Evolutionary conservation across 2,113 vertebrate genomes (phyloP), one percentile per base, ranked within the genome.

Genomic region (Pygoscelis antarcticus): DNA sequence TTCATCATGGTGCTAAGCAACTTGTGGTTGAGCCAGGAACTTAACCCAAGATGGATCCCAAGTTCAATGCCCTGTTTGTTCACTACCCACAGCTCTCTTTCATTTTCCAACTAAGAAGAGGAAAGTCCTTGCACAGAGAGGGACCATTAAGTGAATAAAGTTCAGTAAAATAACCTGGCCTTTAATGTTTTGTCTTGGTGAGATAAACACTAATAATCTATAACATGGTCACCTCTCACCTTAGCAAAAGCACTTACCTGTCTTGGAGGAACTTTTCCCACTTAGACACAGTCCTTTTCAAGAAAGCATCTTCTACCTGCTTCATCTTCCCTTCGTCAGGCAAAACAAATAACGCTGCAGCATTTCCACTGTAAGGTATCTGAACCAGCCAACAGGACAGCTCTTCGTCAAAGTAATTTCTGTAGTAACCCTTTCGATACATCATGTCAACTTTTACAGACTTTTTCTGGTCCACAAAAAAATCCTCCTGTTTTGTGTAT

Each of bases 361-460:
- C 60, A 76, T 95, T 93, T 36, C 87, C 75, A 2, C 25, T 62
- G 88, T 97, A 98, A 77, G 98, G 96, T 46, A 98, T 92, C 57
- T 98, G 97, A 95, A 98, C 94, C 62, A 98, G 29, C 27, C 97
- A 97, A 75, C 98, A 98, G 36, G 98, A 97, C 10, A 98, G 86
- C 7, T 97, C 83, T 25, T 93, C 83, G 93, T 99, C 99, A 19
- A 98, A 92, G 18, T 96, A 90, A 87, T 94, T 97, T 76, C 98
- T 96, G 91, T 98, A 98, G 93, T 96, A 96, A 47, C 95, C 98
- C 40, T 95, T 97, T 22, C 97, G 96, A 58, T 96, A 97, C 98
- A 98, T 98, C 97, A 98, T 97, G 47, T 98, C 94, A 49, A 95
- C 87, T 25, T 27, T 96, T 60, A 96, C 52, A 27, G 96, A 11